Conservation (phyloP, 2,797 vertebrate species). For the Tarsius wallacei region DNA sequence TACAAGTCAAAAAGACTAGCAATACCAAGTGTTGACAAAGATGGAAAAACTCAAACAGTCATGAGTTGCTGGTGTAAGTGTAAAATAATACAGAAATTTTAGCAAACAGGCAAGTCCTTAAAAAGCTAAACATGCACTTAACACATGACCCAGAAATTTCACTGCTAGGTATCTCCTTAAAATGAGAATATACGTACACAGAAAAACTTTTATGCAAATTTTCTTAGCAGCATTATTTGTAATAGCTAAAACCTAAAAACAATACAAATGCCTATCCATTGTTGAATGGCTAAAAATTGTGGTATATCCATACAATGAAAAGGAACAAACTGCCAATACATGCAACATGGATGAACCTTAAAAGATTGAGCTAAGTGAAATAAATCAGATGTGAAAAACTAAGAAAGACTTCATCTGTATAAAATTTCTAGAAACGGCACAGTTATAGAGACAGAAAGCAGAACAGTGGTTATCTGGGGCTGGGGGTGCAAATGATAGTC, state of each 20-base stretch:
- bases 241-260: not conserved
- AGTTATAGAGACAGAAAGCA: not conserved
- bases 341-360: not conserved
- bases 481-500: not conserved
- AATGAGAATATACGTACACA: not conserved
- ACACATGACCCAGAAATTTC: not conserved
- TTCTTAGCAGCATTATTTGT: not conserved
- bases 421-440: slow-evolving; percentile 22
- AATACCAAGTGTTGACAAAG: not conserved
- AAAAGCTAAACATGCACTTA: not conserved
- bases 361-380: not conserved
- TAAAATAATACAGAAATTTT: not conserved
- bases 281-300: not conserved
- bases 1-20: not conserved
- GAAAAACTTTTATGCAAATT: not conserved
- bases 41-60: not conserved
- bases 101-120: not conserved
- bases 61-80: not conserved
- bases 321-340: not conserved
- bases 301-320: not conserved
- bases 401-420: not conserved
- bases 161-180: not conserved
- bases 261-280: not conserved
- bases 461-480: not conserved
- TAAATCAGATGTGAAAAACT: not conserved